phyloP scores from a whole-genome alignment of 1,140 invertebrate species.

The Drosophila biarmipes region DNA sequence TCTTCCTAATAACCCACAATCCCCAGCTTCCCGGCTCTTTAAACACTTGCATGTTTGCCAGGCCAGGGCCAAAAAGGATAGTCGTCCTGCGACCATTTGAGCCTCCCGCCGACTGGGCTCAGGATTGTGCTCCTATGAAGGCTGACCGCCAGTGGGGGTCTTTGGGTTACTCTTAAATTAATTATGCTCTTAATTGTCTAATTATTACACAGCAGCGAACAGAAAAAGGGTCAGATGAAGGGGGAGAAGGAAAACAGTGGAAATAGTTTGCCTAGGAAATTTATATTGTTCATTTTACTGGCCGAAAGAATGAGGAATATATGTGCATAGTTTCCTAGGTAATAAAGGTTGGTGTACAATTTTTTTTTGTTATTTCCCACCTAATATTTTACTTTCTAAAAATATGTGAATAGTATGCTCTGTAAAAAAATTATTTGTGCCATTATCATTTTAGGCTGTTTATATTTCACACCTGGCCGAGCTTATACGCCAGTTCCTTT shows the following conservation, averaged over 20 bases:
- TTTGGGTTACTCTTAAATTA: conserved; percentile 66
- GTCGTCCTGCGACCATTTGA: conserved; percentile 10
- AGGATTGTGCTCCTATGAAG: not conserved
- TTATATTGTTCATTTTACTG: conserved; percentile 11
- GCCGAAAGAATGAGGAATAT: not conserved
- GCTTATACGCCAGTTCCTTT: conserved; percentile 52
- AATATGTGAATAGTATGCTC: not conserved
- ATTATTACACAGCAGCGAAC: conserved; percentile 54
- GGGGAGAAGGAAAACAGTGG: not conserved
- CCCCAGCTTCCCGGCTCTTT: conserved; percentile 25
- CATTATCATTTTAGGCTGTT: conserved; percentile 34
- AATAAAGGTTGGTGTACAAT: not conserved
- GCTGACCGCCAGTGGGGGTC: conserved; percentile 11
- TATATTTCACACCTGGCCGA: conserved; percentile 73
- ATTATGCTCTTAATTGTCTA: conserved; percentile 77
- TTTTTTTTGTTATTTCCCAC: not conserved
- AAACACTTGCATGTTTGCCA: conserved; percentile 41
- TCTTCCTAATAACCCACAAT: not conserved
- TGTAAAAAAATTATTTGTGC: not conserved
- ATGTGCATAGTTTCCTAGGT: not conserved
- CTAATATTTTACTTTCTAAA: too few relatives aligned
- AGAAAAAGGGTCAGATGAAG: conserved; percentile 1
- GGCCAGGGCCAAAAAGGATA: conserved; percentile 46
- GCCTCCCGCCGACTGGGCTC: conserved; percentile 6
- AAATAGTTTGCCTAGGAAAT: conserved; percentile 27